phyloP scores from a whole-genome alignment of 2,113 vertebrate genomes.

The Peromyscus polionotus region DNA sequence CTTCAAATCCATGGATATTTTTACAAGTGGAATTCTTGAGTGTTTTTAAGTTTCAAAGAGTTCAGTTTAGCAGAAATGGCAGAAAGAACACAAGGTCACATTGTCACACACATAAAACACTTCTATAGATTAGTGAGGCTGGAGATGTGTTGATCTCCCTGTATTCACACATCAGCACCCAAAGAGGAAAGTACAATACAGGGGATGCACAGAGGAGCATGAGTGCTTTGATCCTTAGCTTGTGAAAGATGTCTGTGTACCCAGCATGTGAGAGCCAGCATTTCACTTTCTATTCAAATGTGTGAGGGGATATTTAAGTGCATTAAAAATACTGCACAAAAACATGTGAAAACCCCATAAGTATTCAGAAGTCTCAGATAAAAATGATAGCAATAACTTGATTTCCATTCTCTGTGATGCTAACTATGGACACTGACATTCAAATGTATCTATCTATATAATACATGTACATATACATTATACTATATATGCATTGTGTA shows the following conservation, averaged over 20 bases:
- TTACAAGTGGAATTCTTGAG: slow-evolving; percentile 47
- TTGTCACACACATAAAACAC: background rate
- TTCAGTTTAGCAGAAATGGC: slow-evolving; percentile 19
- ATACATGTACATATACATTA: background rate
- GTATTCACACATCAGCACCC: background rate
- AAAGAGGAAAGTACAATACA: background rate
- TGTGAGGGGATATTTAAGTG: background rate
- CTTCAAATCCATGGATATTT: slow-evolving; percentile 58
- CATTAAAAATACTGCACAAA: background rate
- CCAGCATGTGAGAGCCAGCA: background rate
- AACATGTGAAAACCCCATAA: background rate
- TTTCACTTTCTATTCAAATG: background rate
- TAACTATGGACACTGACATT: background rate
- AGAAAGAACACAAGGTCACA: background rate
- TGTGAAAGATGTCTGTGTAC: background rate
- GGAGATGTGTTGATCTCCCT: background rate
- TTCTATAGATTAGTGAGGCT: background rate
- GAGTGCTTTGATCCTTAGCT: background rate
- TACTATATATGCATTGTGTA: background rate
- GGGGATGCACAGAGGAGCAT: background rate
- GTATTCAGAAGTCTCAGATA: background rate
- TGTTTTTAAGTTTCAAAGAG: slow-evolving; percentile 29
- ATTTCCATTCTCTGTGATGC: background rate
- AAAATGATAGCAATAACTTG: background rate
- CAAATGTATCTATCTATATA: background rate